Conservation (phyloP, 2,888 invertebrate genomes). For the Argyra leucocephala region DNA sequence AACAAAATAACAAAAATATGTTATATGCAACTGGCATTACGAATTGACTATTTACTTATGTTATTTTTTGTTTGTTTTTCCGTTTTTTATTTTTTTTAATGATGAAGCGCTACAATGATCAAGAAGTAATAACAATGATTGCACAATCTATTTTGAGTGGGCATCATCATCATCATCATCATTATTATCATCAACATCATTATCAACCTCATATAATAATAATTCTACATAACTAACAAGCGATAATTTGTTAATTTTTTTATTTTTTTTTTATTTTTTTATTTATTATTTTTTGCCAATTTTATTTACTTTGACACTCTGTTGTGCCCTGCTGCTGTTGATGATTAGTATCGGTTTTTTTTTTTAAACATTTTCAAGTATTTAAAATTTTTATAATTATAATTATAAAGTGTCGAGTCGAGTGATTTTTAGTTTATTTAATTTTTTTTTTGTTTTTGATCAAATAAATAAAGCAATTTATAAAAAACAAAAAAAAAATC, state of each 20-base stretch:
- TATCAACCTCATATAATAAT: neutral
- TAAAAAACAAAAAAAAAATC: too few species aligned
- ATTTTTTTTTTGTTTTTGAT: neutral
- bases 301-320: neutral
- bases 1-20: too few species aligned
- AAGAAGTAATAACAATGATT: slow-evolving; percentile 6
- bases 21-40: too few species aligned
- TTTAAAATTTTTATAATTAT: neutral
- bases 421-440: too few species aligned
- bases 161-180: neutral
- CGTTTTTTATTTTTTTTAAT: neutral
- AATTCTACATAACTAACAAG: neutral
- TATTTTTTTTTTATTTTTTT: too few species aligned
- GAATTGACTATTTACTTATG: too few species aligned
- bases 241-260: slow-evolving; percentile 1
- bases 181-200: neutral
- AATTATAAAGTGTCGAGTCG: neutral
- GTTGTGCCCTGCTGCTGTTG: neutral
- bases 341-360: neutral
- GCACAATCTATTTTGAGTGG: slow-evolving; percentile 1
- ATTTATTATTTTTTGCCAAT: neutral
- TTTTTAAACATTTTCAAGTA: neutral
- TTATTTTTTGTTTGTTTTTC: neutral
- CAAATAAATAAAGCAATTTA: neutral
- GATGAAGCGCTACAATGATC: slow-evolving; percentile 3